Percentiles rank a stretch among this genome's conserved stretches.
phyloP scores from a whole-genome alignment of 2,797 vertebrate genomes.

The Pelobates cultripes region DNA sequence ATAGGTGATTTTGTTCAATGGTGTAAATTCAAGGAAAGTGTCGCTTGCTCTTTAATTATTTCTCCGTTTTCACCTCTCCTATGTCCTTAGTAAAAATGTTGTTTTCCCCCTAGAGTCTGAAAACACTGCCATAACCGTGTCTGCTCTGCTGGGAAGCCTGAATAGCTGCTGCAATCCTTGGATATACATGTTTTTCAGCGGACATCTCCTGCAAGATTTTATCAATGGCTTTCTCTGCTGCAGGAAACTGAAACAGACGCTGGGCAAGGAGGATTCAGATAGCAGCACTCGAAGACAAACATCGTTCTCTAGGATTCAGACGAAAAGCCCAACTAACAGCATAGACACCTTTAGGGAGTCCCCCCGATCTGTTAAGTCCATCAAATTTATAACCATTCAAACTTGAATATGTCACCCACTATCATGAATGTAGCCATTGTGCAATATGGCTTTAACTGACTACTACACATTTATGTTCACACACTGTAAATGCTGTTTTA shows the following conservation, averaged over 20 bases:
- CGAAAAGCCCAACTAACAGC: conserved; percentile 83
- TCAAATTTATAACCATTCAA: conserved; percentile 67
- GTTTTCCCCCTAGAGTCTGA: conserved; percentile 80
- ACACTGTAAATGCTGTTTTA: conserved; percentile 18
- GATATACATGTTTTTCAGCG: conserved; percentile 99
- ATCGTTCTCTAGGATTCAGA: conserved; percentile 79
- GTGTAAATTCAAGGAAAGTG: too few relatives aligned
- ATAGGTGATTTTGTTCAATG: too few relatives aligned
- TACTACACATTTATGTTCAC: conserved; percentile 1
- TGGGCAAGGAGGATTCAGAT: conserved; percentile 89
- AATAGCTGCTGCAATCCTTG: conserved; percentile 98
- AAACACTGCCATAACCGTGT: conserved; percentile 86
- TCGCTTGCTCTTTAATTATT: too few relatives aligned
- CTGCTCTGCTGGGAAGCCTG: conserved; percentile 89
- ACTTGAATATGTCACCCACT: conserved; percentile 57
- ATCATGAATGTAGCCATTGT: conserved; percentile 22
- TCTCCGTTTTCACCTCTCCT: too few relatives aligned
- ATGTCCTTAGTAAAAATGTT: background rate
- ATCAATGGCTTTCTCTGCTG: conserved; percentile 83
- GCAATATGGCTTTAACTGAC: background rate
- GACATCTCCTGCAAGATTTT: conserved; percentile 92
- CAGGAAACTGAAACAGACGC: conserved; percentile 68
- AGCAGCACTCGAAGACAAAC: conserved; percentile 86
- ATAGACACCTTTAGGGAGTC: conserved; percentile 81
- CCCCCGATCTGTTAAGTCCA: conserved; percentile 70